Conservation (phyloP, 1,140 invertebrate species). For the Nymphalis io region DNA sequence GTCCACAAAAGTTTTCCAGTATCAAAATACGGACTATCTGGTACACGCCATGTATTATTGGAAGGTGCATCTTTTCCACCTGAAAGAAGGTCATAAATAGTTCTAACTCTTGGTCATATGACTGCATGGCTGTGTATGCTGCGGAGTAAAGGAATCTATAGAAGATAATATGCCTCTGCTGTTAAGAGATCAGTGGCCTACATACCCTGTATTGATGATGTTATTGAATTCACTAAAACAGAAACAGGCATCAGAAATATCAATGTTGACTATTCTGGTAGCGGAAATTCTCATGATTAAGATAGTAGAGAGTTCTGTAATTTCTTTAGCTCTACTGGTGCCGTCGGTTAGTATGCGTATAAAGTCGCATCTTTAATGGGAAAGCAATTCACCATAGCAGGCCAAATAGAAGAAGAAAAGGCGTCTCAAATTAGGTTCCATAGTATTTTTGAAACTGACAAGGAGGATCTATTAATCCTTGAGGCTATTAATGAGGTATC, state of each 20-base stretch:
- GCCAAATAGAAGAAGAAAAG: neutral
- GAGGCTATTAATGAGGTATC: neutral
- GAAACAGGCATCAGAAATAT: constrained; percentile 32
- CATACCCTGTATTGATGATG: constrained; percentile 40
- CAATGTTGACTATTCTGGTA: constrained; percentile 22
- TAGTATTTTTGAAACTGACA: neutral
- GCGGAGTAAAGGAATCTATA: constrained; percentile 1
- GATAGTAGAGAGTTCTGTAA: neutral
- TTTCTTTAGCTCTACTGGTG: neutral
- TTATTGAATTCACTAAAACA: constrained; percentile 39
- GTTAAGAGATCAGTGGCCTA: constrained; percentile 43
- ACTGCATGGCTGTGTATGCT: constrained; percentile 8
- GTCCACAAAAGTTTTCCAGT: neutral
- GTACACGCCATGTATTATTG: neutral
- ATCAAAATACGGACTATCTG: neutral
- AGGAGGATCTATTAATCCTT: neutral
- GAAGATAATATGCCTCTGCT: constrained; percentile 9
- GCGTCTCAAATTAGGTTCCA: neutral
- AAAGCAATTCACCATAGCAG: neutral
- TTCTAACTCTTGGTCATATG: constrained; percentile 6
- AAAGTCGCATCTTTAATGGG: neutral
- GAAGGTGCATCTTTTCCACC: neutral
- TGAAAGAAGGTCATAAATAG: constrained; percentile 1
- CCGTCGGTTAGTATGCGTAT: neutral
- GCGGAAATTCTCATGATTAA: constrained; percentile 6